Evolutionary conservation across 2,888 invertebrate genomes (phyloP), one percentile per base, ranked within the genome.

Genomic region (Diarsia mendica): DNA sequence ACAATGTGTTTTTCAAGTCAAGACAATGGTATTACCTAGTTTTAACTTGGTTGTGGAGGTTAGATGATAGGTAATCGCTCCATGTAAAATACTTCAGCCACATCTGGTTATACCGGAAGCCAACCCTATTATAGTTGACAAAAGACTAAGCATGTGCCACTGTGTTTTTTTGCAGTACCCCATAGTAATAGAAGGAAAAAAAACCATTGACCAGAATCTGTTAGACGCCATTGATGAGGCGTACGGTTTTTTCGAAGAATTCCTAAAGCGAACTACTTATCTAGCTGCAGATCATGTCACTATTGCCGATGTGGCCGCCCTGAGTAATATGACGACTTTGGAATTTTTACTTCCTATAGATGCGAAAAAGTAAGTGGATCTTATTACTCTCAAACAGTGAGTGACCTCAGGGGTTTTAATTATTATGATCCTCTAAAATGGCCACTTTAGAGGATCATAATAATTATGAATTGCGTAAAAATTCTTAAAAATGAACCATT

Each of bases 351-450:
- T 66, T 33, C 64, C 77, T 6, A 49, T 79, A 18, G 78, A 82
- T 2, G 69, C 23, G 11, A 23, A 63, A 66, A 77, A 79, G 79
- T 79, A 82, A 82, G 82, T n/a, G n/a, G n/a, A n/a, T n/a, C n/a
- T n/a, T n/a, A n/a, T n/a, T n/a, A n/a, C n/a, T n/a, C n/a, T n/a
- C n/a, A n/a, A n/a, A n/a, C n/a, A n/a, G n/a, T n/a, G n/a, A n/a
- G n/a, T n/a, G n/a, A n/a, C n/a, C n/a, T n/a, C n/a, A n/a, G n/a
- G n/a, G n/a, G n/a, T n/a, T n/a, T n/a, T n/a, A n/a, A n/a, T n/a
- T n/a, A n/a, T n/a, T n/a, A n/a, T n/a, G n/a, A n/a, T n/a, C n/a
- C n/a, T n/a, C n/a, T n/a, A n/a, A n/a, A n/a, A n/a, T n/a, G n/a
- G n/a, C n/a, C n/a, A n/a, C n/a, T n/a, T n/a, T n/a, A n/a, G n/a